phyloP scores from a whole-genome alignment of 2,797 vertebrate genomes.

The Catostomus latipinnis region DNA sequence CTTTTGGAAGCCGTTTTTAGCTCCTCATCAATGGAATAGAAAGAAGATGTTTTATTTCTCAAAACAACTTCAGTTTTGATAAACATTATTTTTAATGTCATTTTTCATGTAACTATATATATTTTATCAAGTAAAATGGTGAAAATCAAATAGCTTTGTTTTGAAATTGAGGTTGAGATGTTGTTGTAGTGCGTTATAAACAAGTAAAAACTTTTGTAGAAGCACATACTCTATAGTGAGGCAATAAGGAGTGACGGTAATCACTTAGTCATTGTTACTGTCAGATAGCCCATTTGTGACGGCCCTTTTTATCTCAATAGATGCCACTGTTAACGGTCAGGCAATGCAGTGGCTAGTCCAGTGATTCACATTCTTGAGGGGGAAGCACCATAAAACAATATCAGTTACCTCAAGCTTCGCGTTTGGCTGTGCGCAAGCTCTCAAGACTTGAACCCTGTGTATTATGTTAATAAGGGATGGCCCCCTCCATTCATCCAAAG shows the following conservation, averaged over 20 bases:
- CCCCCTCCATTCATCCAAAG: conserved; percentile 75
- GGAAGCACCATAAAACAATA: conserved; percentile 31
- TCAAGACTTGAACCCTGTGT: conserved; percentile 11
- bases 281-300: neutral
- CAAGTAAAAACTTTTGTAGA: neutral
- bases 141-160: neutral
- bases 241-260: neutral
- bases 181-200: neutral
- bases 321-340: conserved; percentile 9
- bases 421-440: neutral
- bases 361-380: conserved; percentile 26
- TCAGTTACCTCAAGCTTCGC: neutral
- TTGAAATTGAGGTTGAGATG: neutral
- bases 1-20: neutral
- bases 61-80: neutral
- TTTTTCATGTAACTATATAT: neutral
- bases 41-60: neutral
- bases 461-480: conserved; percentile 65
- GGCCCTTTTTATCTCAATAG: neutral
- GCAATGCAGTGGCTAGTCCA: neutral
- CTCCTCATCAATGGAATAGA: neutral
- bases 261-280: neutral
- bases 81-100: neutral
- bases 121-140: neutral
- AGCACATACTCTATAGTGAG: neutral